Evolutionary conservation across 2,797 vertebrate species (phyloP), one percentile per base, ranked within the genome.

Genomic region (Pampus argenteus): DNA sequence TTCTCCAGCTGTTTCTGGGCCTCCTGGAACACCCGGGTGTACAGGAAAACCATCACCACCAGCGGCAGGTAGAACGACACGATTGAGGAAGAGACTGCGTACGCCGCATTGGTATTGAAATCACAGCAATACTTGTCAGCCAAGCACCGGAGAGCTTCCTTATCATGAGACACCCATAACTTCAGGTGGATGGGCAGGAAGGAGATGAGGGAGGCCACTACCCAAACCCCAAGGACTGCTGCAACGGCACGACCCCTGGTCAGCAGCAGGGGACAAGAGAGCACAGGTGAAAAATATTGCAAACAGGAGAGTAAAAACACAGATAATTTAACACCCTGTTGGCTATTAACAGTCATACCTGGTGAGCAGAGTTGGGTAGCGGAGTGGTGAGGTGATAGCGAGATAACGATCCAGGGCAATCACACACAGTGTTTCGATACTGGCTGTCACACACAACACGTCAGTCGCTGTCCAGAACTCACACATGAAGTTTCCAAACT

Each of bases 401-500:
- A 99, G 93, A 89, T 99, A 99, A 25, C 98, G 95, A 87, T 99
- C 98, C 92, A 99, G 89, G 0, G 98, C 97, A 2, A 99, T 99
- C 77, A 99, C 96, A 1, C 98, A 99, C 86, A 99, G 91, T 0
- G 98, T 99, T 92, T 97, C 98, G 0, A 99, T 99, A 86, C 98
- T 99, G 82, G 98, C 98, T 0, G 98, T 99, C 72, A 99, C 98
- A 0, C 97, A 99, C 74, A 99, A 81, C 62, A 99, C 97, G 0
- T 99, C 98, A 0, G 96, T 60, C 0, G 98, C 95, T 1, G 96
- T 98, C 97, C 98, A 99, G 83, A 99, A 96, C 78, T 97, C 94
- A 1, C 98, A 99, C 95, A 97, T 96, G 74, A 96, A 95, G 75
- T 94, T 96, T 36, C 97, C 97, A 0, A 99, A 99, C 52, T 90